phyloP scores from a whole-genome alignment of 2,797 vertebrate genomes.

The Squalus acanthias region DNA sequence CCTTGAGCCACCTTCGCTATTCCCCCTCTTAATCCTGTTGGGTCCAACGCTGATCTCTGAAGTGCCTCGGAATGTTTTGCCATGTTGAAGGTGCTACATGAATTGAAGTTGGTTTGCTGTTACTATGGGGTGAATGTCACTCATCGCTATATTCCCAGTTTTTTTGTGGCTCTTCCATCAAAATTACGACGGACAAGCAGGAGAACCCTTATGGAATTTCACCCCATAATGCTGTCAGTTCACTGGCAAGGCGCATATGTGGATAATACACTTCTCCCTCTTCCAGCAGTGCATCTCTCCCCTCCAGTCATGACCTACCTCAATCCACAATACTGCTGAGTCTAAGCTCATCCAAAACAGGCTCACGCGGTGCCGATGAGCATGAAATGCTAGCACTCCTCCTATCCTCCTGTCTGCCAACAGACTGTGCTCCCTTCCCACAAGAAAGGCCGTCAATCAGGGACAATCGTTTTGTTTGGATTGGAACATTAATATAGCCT shows the following conservation, averaged over 20 bases:
- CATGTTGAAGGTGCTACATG: no score
- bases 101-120: not conserved
- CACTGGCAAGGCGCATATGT: not conserved
- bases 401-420: not conserved
- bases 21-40: not conserved
- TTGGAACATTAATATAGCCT: not conserved
- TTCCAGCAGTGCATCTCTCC: not conserved
- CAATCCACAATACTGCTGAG: not conserved
- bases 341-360: not conserved
- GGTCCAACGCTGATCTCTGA: no score
- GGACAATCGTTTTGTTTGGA: not conserved
- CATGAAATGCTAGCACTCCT: not conserved
- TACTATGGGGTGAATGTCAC: not conserved
- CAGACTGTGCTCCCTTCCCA: not conserved
- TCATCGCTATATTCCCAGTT: not conserved
- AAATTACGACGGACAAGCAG: not conserved
- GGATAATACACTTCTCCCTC: no score
- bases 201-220: not conserved
- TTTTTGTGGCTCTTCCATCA: not conserved
- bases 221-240: not conserved
- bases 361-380: not conserved
- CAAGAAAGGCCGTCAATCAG: not conserved
- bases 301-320: not conserved
- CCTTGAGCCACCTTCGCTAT: not conserved
- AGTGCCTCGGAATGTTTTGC: no score